Evolutionary conservation across 2,797 vertebrate genomes (phyloP).

Genomic region (Chelonia mydas): DNA sequence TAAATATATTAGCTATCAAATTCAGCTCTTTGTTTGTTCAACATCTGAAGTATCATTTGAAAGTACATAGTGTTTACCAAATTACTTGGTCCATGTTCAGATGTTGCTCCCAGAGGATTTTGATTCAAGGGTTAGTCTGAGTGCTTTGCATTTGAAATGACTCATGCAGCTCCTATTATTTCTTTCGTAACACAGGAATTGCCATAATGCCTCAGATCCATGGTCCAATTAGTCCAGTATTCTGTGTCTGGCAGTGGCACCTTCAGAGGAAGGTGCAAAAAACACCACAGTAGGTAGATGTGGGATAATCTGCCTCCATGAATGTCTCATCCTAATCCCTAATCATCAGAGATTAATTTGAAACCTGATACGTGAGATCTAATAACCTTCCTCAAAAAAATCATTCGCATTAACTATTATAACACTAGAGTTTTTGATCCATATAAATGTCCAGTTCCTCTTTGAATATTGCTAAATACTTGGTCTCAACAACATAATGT

Average conservation of each 20-base stretch:
- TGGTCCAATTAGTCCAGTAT: background rate
- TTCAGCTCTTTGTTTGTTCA: background rate
- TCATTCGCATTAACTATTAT: background rate
- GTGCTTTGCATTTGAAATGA: background rate
- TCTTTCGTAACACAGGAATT: background rate
- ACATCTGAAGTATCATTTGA: background rate
- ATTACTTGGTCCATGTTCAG: background rate
- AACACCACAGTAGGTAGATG: background rate
- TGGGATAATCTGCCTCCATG: background rate
- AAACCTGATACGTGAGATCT: background rate
- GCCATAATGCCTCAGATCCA: background rate
- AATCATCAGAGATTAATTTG: background rate
- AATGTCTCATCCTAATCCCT: background rate
- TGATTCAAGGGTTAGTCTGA: background rate
- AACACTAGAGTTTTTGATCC: background rate
- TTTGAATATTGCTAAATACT: no score
- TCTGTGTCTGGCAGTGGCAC: background rate
- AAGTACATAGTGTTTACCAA: background rate
- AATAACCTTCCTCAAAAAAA: background rate
- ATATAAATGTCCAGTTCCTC: background rate
- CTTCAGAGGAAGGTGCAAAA: background rate
- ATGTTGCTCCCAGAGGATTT: background rate
- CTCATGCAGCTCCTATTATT: background rate
- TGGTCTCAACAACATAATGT: no score
- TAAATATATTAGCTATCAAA: background rate